These are phyloP conservation scores for Hippocampus zosterae DNA, from an alignment of 2,113 vertebrate genomes.

Conservation along the genomic window DNA sequence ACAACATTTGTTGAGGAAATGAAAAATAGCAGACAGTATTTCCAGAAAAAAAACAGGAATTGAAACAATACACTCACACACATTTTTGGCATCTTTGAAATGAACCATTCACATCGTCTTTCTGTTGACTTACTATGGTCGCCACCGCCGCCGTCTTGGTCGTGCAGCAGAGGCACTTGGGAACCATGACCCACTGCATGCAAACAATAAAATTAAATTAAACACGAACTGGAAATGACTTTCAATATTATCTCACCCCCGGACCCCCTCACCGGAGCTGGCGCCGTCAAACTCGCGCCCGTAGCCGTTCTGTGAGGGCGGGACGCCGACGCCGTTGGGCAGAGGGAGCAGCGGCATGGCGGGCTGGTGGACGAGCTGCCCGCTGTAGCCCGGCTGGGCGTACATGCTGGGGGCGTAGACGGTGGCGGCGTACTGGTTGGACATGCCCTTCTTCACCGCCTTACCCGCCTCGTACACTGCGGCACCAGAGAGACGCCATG, in stretches of 20 bases:
- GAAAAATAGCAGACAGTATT: not conserved
- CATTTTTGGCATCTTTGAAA: not conserved
- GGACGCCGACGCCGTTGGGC: constrained; percentile 39
- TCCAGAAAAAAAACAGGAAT: not conserved
- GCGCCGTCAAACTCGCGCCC: constrained; percentile 74
- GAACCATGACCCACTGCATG: constrained; percentile 80
- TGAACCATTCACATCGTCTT: not conserved
- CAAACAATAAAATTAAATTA: not conserved
- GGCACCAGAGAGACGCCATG: not conserved
- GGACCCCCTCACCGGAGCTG: constrained; percentile 76
- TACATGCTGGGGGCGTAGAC: constrained; percentile 77
- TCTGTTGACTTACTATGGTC: constrained; percentile 72
- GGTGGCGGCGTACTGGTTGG: constrained; percentile 74
- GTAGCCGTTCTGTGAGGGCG: constrained; percentile 66
- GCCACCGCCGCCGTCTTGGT: constrained; percentile 62
- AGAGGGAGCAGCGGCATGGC: constrained; percentile 73
- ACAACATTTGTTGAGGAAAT: not conserved
- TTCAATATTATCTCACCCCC: not conserved
- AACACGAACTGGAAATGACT: not conserved
- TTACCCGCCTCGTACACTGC: constrained; percentile 88
- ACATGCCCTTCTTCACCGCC: constrained; percentile 77
- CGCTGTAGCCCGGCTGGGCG: constrained; percentile 66
- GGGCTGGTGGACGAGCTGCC: constrained; percentile 45
- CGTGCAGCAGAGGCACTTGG: constrained; percentile 81
- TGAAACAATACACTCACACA: not conserved